Evolutionary conservation across 2,113 vertebrate species (phyloP), one percentile per base, ranked within the genome.

Genomic region (Papio anubis): DNA sequence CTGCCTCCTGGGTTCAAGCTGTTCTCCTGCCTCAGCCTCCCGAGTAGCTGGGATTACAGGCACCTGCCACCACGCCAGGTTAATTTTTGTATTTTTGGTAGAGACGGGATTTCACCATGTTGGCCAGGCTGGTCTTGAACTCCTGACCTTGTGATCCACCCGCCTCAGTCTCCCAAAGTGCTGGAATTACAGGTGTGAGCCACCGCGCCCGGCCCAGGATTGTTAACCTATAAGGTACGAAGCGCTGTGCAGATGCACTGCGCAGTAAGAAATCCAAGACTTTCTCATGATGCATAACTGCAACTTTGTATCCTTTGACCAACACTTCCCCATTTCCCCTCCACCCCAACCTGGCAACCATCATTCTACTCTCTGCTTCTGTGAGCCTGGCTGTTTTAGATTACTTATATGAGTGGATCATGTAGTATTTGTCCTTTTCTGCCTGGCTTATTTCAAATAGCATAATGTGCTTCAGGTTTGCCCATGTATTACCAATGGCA

Each of bases 161-260:
- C 6, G 0, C 52, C 52, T 55, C 52, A 55, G 52, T 18, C 52
- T 55, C 52, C 52, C 18, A 55, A 55, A 20, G 52, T 55, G 18
- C 18, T 55, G 52, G 18, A 17, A 55, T 55, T 55, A 55, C 52
- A 20, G 52, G 17, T 55, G 52, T 55, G 18, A 55, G 52, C 52
- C 52, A 55, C 6, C 0, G 6, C 5, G 0, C 52, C 52, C 0
- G 6, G 17, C 52, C 17, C 52, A 55, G 68, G 20, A 70, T 38
- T 20, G 17, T n/a, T 70, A 20, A 70, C 35, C 35, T 70, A 8
- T 70, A 70, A 70, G 35, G 3, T 12, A 70, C 0, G 2, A 70
- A 20, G 35, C 3, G 3, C 48, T 50, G 48, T 50, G 48, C 48
- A 50, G 48, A 50, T 14, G 48, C 48, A 50, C 48, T n/a, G 66